These are phyloP conservation scores for Phrixothrix hirtus DNA, from an alignment of 2,888 invertebrate species.

Conservation along the genomic window DNA sequence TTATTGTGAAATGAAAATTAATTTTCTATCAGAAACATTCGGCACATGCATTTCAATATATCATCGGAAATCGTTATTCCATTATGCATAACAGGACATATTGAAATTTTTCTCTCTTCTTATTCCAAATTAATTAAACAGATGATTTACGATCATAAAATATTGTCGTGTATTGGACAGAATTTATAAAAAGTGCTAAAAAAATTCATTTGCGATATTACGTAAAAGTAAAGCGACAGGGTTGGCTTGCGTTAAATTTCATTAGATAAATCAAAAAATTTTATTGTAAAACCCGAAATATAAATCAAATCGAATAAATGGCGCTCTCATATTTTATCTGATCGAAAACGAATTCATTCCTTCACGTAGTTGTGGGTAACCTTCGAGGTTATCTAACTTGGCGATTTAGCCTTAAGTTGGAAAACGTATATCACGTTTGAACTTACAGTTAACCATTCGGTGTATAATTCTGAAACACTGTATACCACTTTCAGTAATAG, in stretches of 20 bases:
- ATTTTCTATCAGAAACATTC: conserved; percentile 24
- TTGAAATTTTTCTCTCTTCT: neutral
- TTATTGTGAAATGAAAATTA: conserved; percentile 24
- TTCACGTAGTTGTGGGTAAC: neutral
- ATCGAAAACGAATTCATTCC: neutral
- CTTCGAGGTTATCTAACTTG: neutral
- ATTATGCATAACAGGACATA: conserved; percentile 7
- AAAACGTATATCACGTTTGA: neutral
- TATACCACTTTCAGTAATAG: too few species aligned
- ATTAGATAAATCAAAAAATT: neutral
- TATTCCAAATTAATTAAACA: neutral
- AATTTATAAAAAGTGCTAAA: too few species aligned
- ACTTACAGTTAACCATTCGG: too few species aligned
- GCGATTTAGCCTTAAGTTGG: neutral
- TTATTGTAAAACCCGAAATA: neutral
- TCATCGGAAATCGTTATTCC: conserved; percentile 15
- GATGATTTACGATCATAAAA: neutral
- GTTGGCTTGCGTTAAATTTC: too few species aligned
- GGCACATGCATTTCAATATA: conserved; percentile 23
- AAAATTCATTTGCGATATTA: too few species aligned
- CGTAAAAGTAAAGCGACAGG: too few species aligned
- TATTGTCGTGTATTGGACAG: neutral
- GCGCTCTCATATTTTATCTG: neutral
- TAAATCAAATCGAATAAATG: neutral
- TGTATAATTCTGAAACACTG: neutral